Percentiles rank a stretch among this genome's conserved stretches.
phyloP scores from a whole-genome alignment of 2,888 invertebrate species.

The Hyposoter dolosus region DNA sequence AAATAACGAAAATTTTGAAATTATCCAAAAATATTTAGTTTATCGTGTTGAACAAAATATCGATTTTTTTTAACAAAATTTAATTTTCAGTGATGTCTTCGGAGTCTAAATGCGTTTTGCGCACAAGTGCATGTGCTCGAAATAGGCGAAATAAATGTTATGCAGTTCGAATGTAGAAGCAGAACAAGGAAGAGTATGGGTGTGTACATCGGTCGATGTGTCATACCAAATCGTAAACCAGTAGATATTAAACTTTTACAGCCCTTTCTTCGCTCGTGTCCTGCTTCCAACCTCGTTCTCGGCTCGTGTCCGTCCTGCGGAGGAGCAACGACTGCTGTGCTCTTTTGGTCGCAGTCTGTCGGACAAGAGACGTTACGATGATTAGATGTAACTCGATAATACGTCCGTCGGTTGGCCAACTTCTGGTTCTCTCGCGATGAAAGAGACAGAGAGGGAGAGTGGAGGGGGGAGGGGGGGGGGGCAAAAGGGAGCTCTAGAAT shows the following conservation, averaged over 20 bases:
- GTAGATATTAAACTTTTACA: slow-evolving; percentile 84
- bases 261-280: slow-evolving; percentile 57
- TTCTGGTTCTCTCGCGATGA: slow-evolving; percentile 47
- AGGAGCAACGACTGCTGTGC: slow-evolving; percentile 19
- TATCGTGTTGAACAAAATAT: no score
- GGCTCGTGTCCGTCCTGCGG: background rate
- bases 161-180: slow-evolving; percentile 13
- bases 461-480: background rate
- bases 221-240: slow-evolving; percentile 82
- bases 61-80: no score
- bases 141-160: background rate
- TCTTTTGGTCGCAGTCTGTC: slow-evolving; percentile 73
- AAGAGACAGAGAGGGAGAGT: slow-evolving; percentile 2
- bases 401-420: slow-evolving; percentile 70
- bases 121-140: background rate
- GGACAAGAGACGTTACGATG: slow-evolving; percentile 83
- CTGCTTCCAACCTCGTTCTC: background rate
- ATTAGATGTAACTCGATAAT: slow-evolving; percentile 85
- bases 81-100: background rate
- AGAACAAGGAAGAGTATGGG: slow-evolving; percentile 17
- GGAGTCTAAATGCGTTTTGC: background rate
- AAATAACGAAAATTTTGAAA: no score
- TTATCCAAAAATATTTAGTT: no score
- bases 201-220: slow-evolving; percentile 72
- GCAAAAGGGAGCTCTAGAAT: slow-evolving; percentile 68